Evolutionary conservation across 1,140 invertebrate genomes (phyloP).

Genomic region (Eubasilissa regina): DNA sequence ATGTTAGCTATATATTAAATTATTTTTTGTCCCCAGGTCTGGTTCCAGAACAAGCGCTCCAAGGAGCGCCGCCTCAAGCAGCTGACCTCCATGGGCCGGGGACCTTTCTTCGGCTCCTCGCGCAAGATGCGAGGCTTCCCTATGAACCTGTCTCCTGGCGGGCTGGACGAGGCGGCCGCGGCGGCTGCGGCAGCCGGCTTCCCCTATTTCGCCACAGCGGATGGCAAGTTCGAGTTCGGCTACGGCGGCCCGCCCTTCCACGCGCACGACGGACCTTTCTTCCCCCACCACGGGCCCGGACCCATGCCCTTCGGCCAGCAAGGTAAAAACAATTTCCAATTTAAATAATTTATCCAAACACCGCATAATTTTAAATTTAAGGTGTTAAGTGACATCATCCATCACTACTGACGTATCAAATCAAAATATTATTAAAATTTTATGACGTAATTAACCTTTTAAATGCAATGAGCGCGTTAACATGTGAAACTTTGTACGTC

Average conservation of each 20-base stretch:
- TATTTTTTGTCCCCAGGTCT: conserved; percentile 86
- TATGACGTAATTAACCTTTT: too few species aligned
- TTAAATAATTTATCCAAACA: too few species aligned
- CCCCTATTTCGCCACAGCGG: conserved; percentile 86
- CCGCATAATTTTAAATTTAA: too few species aligned
- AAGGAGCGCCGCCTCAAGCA: conserved; percentile 96
- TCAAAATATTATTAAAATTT: too few species aligned
- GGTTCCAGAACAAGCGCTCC: conserved; percentile 99
- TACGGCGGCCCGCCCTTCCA: conserved; percentile 89
- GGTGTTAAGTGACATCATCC: too few species aligned
- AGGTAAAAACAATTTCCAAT: conserved; percentile 70
- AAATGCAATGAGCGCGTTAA: too few species aligned
- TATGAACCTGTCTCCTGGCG: conserved; percentile 89
- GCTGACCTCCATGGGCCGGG: conserved; percentile 92
- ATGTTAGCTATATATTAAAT: too few species aligned
- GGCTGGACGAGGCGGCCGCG: conserved; percentile 83
- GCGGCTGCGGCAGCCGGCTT: conserved; percentile 78
- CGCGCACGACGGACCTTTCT: conserved; percentile 89
- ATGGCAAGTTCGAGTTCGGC: conserved; percentile 91
- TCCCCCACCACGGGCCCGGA: conserved; percentile 81
- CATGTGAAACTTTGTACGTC: too few species aligned
- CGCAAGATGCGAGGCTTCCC: conserved; percentile 93
- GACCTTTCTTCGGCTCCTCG: conserved; percentile 90
- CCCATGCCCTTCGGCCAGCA: conserved; percentile 83
- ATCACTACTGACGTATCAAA: too few species aligned